Conservation (phyloP, 2,113 vertebrate species). For the Scalopus aquaticus region DNA sequence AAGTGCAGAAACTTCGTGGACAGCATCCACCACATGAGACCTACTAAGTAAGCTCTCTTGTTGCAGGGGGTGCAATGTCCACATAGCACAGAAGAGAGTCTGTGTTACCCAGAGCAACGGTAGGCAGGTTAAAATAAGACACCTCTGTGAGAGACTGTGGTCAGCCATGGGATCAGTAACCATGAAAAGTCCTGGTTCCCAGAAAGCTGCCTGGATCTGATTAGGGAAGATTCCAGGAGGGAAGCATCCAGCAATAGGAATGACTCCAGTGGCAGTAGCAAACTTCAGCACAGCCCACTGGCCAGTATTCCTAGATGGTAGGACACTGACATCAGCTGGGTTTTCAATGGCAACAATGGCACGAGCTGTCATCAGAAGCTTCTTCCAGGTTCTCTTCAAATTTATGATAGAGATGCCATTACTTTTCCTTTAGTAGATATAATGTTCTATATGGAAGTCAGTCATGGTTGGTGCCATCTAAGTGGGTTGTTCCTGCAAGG, state of each 20-base stretch:
- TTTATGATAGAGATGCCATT: slow-evolving; percentile 75
- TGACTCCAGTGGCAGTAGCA: slow-evolving; percentile 33
- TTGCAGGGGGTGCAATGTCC: slow-evolving; percentile 92
- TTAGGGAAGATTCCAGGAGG: slow-evolving; percentile 94
- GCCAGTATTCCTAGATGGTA: no score
- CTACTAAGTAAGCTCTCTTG: slow-evolving; percentile 92
- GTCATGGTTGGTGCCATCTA: neutral
- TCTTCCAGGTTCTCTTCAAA: slow-evolving; percentile 88
- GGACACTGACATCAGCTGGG: no score
- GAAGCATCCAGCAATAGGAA: slow-evolving; percentile 91
- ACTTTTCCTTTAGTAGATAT: slow-evolving; percentile 93
- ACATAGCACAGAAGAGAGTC: slow-evolving; percentile 90
- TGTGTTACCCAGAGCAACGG: slow-evolving; percentile 92
- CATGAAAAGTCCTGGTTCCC: slow-evolving; percentile 90
- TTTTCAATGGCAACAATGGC: no score
- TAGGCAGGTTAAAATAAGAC: slow-evolving; percentile 92
- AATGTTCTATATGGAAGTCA: slow-evolving; percentile 91
- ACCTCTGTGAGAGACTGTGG: slow-evolving; percentile 87
- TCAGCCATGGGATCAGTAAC: slow-evolving; percentile 91
- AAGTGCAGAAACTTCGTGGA: slow-evolving; percentile 84
- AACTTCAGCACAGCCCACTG: no score
- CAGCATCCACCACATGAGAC: slow-evolving; percentile 95
- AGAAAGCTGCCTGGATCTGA: slow-evolving; percentile 93
- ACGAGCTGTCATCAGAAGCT: no score
- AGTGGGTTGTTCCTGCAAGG: neutral